Conservation (phyloP, 2,113 vertebrate species). For the Tachysurus vachellii region DNA sequence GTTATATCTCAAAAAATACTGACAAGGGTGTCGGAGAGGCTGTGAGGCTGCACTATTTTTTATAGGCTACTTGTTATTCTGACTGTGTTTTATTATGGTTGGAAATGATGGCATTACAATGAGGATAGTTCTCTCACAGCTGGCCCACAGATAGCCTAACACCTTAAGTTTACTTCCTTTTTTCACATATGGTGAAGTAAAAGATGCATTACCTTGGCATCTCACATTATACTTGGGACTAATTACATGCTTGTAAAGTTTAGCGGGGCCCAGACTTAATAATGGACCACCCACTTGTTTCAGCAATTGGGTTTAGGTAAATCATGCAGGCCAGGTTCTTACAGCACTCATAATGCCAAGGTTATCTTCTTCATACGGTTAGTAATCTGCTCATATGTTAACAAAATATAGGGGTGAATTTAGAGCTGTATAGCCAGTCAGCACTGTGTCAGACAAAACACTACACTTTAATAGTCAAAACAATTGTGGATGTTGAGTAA, state of each 20-base stretch:
- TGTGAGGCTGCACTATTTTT: slow-evolving; percentile 32
- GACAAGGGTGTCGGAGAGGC: slow-evolving; percentile 13
- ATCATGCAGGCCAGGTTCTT: slow-evolving; percentile 15
- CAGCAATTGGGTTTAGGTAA: slow-evolving; percentile 34
- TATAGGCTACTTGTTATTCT: slow-evolving; percentile 52
- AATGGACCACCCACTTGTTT: slow-evolving; percentile 53
- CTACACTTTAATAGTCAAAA: slow-evolving; percentile 7
- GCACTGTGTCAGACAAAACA: slow-evolving; percentile 17
- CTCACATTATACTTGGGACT: slow-evolving; percentile 41
- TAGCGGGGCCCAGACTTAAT: slow-evolving; percentile 37
- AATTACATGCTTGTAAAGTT: slow-evolving; percentile 56
- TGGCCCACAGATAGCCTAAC: slow-evolving; percentile 44
- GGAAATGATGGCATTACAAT: slow-evolving; percentile 43
- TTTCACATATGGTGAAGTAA: slow-evolving; percentile 32
- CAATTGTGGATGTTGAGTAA: slow-evolving; percentile 40
- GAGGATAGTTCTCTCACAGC: slow-evolving; percentile 35
- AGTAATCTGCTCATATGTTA: slow-evolving; percentile 11
- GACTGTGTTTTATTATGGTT: slow-evolving; percentile 43
- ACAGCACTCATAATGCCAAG: slow-evolving; percentile 3
- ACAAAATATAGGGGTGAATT: background rate
- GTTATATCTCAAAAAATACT: background rate
- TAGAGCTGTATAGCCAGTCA: slow-evolving; percentile 27
- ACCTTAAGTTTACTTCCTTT: slow-evolving; percentile 23
- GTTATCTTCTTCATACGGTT: slow-evolving; percentile 18
- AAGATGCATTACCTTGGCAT: slow-evolving; percentile 51